Evolutionary conservation across 2,888 invertebrate species (phyloP), one percentile per base, ranked within the genome.

Genomic region (Pocota personata): DNA sequence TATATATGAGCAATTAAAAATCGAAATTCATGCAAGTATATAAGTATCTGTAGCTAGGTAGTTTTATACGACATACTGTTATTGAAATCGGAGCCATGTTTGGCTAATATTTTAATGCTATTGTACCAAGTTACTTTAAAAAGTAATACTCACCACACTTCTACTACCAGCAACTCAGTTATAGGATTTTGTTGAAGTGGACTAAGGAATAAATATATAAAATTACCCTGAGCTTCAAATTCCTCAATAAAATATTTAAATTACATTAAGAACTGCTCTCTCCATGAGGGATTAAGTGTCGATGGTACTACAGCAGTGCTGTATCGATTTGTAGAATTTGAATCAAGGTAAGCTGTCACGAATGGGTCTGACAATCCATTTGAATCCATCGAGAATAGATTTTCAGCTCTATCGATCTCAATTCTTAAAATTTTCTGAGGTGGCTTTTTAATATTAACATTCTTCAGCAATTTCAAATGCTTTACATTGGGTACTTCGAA

Each of bases 271-370:
- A 72, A 72, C 1, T 35, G 37, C 19, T 73, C 50, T 7, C 16
- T 62, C 73, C 73, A 73, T 37, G 62, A 14, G 5, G 73, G 73
- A 40, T 50, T 52, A 3, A 73, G 24, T n/a, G 73, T 73, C 12
- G 60, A 50, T 4, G 16, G 50, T 8, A n/a, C 35, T 0, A 73
- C 60, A 4, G 60, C 16, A 6, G 60, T 73, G 14, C 50, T 73
- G 12, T 12, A 62, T 10, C 60, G 32, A 2, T 27, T 60, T 37
- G 40, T 50, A 0, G 52, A 14, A 40, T 73, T 73, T 24, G 60
- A 62, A 4, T 73, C 35, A 3, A 73, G 3, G 16, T 62, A 73
- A 30, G 50, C 10, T 24, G 50, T 37, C 0, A 73, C 62, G 10
- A 62, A 73, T 6, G 71, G 43, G 16, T 71, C 71, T 1, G 71